Evolutionary conservation across 2,888 invertebrate genomes (phyloP), one percentile per base, ranked within the genome.

Genomic region (Meteorus colon): DNA sequence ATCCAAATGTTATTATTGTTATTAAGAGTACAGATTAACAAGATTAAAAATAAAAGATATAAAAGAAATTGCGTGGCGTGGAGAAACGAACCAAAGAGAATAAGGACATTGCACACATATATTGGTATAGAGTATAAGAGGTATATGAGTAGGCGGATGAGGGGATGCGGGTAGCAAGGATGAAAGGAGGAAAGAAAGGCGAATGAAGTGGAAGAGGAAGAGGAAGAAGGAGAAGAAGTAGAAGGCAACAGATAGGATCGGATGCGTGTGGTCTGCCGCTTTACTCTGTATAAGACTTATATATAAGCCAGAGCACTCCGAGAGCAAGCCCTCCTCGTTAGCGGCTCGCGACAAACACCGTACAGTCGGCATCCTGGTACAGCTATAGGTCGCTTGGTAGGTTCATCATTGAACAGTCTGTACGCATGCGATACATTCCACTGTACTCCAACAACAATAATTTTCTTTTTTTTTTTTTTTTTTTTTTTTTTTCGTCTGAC

Each of bases 281-380:
- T 89, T 89, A 88, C 87, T 88, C 87, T 86, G 86, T 86, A 86
- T 86, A 87, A 87, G 88, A 87, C 88, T 88, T 88, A 88, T 88
- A 55, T 55, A 87, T 88, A 88, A 88, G 86, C 86, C 82, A 83
- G 78, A 83, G 82, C 83, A 82, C 82, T 79, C 80, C 78, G 76
- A 80, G 82, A 81, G 82, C 81, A 79, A 80, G 78, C 81, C 83
- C 80, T 86, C 88, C 88, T 89, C 89, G 89, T 89, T 89, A 89
- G 89, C 87, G 88, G 87, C 87, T 86, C 86, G 89, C 89, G 89
- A 88, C 89, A 89, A 89, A 88, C 88, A 88, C 85, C 82, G 84
- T 83, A 81, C 79, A 65, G 19, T 55, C 74, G 76, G 76, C 79
- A 37, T 72, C 73, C 67, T 55, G 51, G 68, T 45, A 31, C 69